Evolutionary conservation across 2,797 vertebrate species (phyloP).

Genomic region (Oceanodroma leucorhoa): DNA sequence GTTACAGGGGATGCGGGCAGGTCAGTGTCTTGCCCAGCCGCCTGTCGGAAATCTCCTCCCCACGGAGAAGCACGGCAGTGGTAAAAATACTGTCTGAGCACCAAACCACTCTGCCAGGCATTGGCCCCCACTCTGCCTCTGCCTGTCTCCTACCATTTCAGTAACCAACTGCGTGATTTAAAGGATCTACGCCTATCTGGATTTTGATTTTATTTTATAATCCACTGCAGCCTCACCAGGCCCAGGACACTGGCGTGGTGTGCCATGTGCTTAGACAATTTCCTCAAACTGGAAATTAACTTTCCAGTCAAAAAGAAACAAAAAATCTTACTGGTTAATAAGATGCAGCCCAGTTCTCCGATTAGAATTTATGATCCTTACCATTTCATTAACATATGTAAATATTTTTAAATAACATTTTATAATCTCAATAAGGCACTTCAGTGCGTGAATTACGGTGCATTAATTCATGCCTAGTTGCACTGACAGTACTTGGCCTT

Average conservation of each 20-base stretch:
- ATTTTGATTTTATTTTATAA: background rate
- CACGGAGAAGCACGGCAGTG: background rate
- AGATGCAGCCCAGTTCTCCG: background rate
- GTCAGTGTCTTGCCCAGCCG: background rate
- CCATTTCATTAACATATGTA: conserved; percentile 60
- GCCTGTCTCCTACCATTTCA: background rate
- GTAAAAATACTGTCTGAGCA: background rate
- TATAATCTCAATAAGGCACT: conserved; percentile 44
- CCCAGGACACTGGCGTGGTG: background rate
- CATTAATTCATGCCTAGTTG: conserved; percentile 55
- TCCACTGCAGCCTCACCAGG: background rate
- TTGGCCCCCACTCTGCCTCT: background rate
- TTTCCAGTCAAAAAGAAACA: background rate
- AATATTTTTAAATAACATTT: conserved; percentile 62
- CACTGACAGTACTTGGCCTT: conserved; percentile 40
- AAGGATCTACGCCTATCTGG: background rate
- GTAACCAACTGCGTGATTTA: background rate
- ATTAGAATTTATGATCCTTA: conserved; percentile 40
- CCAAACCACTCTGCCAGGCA: background rate
- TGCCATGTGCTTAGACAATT: background rate
- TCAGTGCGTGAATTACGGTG: conserved; percentile 31
- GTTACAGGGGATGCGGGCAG: background rate
- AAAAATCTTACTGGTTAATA: background rate
- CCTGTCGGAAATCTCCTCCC: background rate
- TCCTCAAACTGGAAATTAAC: background rate